phyloP scores from a whole-genome alignment of 2,888 invertebrate species.

The Tupiocoris notatus region DNA sequence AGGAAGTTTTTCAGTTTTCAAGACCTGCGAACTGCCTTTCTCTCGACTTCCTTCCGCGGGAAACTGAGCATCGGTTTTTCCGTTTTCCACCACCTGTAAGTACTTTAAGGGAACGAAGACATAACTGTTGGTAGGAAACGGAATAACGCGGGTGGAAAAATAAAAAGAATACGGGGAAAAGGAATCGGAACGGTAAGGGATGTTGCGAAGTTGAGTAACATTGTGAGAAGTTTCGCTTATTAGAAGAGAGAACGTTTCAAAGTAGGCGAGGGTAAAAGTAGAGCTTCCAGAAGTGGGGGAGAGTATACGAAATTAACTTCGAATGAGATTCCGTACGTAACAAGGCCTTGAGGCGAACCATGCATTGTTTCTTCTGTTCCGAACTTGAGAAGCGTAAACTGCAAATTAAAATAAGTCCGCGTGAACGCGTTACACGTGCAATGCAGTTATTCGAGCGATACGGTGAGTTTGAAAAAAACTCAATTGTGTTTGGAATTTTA shows the following conservation, averaged over 20 bases:
- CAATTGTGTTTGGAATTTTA: no score
- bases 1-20: not conserved
- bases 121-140: not conserved
- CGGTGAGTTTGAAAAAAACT: no score
- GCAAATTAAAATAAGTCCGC: not conserved
- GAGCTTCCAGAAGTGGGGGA: not conserved
- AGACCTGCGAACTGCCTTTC: not conserved
- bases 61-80: not conserved
- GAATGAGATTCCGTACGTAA: not conserved
- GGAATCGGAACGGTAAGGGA: not conserved
- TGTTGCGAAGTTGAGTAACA: not conserved
- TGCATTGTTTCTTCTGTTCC: not conserved
- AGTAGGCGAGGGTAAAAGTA: not conserved
- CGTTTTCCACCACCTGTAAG: not conserved
- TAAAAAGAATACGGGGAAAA: not conserved
- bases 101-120: not conserved
- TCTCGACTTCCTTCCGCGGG: not conserved
- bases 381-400: not conserved
- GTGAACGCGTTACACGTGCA: no score
- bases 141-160: not conserved
- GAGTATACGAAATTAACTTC: not conserved
- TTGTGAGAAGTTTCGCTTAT: not conserved
- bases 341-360: not conserved
- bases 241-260: not conserved
- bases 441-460: no score